phyloP scores from a whole-genome alignment of 2,888 invertebrate species.

The Cephus rjabovi region DNA sequence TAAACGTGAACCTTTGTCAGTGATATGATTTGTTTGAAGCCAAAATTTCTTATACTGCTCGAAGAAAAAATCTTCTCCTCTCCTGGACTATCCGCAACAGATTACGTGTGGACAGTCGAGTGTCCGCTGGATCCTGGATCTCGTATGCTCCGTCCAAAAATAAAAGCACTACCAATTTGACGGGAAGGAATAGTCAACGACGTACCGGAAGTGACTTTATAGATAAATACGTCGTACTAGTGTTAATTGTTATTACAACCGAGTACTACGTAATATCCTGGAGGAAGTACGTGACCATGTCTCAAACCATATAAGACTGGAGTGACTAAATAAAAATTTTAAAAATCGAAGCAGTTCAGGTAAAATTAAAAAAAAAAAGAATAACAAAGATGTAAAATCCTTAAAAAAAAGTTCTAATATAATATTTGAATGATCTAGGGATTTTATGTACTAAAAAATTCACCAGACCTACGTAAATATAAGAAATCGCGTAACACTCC shows the following conservation, averaged over 20 bases:
- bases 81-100: background rate
- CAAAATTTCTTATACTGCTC: background rate
- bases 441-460: background rate
- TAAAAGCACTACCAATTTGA: conserved; percentile 56
- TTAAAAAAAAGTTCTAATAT: background rate
- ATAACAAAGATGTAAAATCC: background rate
- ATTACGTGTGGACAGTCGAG: background rate
- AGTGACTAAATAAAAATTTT: background rate
- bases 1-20: background rate
- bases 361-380: background rate
- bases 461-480: no score
- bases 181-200: conserved; percentile 56
- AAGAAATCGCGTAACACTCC: background rate
- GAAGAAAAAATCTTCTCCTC: background rate
- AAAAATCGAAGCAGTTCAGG: background rate
- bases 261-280: background rate
- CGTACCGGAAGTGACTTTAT: conserved; percentile 17
- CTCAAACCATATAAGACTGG: background rate
- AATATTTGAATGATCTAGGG: background rate
- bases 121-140: conserved; percentile 49
- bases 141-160: conserved; percentile 53
- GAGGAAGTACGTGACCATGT: background rate
- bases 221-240: background rate
- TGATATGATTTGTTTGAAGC: background rate
- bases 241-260: background rate